Percentiles rank a stretch among this genome's conserved stretches.
Conservation (phyloP, 2,113 vertebrate genomes). For the Rhegmatorhina hoffmannsi region DNA sequence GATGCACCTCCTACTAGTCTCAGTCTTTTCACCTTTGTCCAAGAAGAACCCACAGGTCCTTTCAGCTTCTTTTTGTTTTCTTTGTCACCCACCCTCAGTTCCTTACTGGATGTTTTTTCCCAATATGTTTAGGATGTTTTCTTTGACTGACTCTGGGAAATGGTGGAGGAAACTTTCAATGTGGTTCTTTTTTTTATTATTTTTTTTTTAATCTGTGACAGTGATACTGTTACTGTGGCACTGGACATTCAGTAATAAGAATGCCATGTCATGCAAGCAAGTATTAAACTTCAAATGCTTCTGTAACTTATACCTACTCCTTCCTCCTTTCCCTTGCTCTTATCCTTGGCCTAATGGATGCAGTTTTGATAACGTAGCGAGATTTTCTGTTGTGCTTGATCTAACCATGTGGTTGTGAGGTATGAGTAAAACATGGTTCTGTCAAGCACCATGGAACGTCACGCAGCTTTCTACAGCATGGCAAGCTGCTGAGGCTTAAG, state of each 20-base stretch:
- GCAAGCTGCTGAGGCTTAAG: slow-evolving; percentile 87
- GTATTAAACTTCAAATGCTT: slow-evolving; percentile 59
- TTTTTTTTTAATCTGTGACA: slow-evolving; percentile 64
- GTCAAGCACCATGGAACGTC: slow-evolving; percentile 99
- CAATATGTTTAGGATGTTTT: slow-evolving; percentile 51
- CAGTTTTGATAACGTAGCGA: slow-evolving; percentile 89
- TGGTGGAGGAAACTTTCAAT: slow-evolving; percentile 52
- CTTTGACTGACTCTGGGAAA: slow-evolving; percentile 68
- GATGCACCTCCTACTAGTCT: slow-evolving; percentile 72
- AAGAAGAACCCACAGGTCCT: slow-evolving; percentile 70
- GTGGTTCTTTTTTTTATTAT: background rate
- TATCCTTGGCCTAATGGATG: slow-evolving; percentile 90
- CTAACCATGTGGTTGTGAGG: slow-evolving; percentile 99
- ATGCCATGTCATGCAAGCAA: slow-evolving; percentile 75
- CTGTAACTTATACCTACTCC: slow-evolving; percentile 63
- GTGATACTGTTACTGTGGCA: slow-evolving; percentile 71
- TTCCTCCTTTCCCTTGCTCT: slow-evolving; percentile 76
- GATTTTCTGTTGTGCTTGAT: slow-evolving; percentile 99
- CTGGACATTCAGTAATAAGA: slow-evolving; percentile 71
- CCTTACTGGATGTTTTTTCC: slow-evolving; percentile 69
- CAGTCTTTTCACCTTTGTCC: slow-evolving; percentile 66
- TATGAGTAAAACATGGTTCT: slow-evolving; percentile 99
- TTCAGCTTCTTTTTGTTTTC: slow-evolving; percentile 72
- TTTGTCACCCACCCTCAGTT: slow-evolving; percentile 68
- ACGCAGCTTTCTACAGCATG: slow-evolving; percentile 98